These are phyloP conservation scores for Hemitrygon akajei DNA, from an alignment of 2,797 vertebrate genomes.

Conservation along the genomic window DNA sequence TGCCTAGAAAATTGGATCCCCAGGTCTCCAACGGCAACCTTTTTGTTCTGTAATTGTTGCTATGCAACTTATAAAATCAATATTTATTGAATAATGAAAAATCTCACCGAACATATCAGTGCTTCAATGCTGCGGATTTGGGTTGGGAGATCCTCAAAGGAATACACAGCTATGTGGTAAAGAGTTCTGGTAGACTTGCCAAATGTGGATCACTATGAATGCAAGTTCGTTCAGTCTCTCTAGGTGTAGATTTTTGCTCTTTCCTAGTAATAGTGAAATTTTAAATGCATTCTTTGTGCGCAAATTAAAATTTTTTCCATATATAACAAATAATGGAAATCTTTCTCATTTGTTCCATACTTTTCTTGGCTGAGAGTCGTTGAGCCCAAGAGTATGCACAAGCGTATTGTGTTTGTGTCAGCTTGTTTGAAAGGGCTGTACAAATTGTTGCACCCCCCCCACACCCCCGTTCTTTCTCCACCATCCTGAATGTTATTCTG, in stretches of 20 bases:
- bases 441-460: not conserved
- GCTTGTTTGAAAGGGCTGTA: not conserved
- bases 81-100: constrained; percentile 16
- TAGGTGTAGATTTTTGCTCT: not conserved
- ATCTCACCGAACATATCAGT: not conserved
- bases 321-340: not conserved
- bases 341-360: constrained; percentile 13
- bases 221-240: not conserved
- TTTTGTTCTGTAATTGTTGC: not conserved
- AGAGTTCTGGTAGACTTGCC: not conserved
- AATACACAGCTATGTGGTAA: not conserved
- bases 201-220: not conserved
- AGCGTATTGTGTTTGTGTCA: not conserved
- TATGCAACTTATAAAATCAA: not conserved
- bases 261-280: not conserved
- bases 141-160: not conserved
- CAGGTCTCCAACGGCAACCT: not conserved
- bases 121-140: not conserved
- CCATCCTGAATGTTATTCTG: not conserved
- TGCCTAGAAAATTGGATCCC: not conserved
- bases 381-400: not conserved
- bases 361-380: not conserved
- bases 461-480: not conserved
- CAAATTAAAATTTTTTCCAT: not conserved
- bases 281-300: not conserved